A percentile compares a stretch with the other conserved stretches of the same genome.
Conservation (phyloP, 2,797 vertebrate species). For the Esox lucius region DNA sequence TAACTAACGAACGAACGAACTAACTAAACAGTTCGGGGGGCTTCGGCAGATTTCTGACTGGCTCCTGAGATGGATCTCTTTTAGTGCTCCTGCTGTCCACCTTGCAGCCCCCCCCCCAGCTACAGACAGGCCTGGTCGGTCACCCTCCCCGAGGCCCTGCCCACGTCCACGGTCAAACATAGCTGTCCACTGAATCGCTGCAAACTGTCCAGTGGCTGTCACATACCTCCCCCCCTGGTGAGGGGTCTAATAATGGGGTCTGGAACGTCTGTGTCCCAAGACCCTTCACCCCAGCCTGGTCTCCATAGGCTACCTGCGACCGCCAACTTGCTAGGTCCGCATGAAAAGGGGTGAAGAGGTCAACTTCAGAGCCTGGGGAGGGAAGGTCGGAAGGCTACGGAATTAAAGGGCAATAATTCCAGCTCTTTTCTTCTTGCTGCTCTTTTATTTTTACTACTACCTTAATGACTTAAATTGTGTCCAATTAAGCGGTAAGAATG, state of each 20-base stretch:
- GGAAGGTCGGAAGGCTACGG: conserved; percentile 48
- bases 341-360: conserved; percentile 56
- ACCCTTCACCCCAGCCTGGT: neutral
- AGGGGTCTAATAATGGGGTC: conserved; percentile 14
- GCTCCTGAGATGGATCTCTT: neutral
- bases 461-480: conserved; percentile 76
- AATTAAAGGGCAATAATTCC: conserved; percentile 22
- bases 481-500: conserved; percentile 70
- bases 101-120: conserved; percentile 2
- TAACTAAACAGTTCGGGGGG: neutral
- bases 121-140: neutral
- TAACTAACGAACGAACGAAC: no score
- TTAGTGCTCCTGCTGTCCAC: neutral
- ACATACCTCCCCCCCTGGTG: conserved; percentile 7
- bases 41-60: neutral
- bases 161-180: conserved; percentile 29
- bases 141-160: neutral
- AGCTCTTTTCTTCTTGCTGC: conserved; percentile 53
- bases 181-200: conserved; percentile 12
- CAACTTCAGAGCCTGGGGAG: conserved; percentile 57
- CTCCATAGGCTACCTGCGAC: conserved; percentile 36
- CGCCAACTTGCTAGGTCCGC: conserved; percentile 36
- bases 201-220: conserved; percentile 5
- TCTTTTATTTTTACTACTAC: conserved; percentile 61
- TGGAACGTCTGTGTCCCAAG: conserved; percentile 2